phyloP scores from a whole-genome alignment of 2,797 vertebrate genomes.

The Chloroceryle amazona region DNA sequence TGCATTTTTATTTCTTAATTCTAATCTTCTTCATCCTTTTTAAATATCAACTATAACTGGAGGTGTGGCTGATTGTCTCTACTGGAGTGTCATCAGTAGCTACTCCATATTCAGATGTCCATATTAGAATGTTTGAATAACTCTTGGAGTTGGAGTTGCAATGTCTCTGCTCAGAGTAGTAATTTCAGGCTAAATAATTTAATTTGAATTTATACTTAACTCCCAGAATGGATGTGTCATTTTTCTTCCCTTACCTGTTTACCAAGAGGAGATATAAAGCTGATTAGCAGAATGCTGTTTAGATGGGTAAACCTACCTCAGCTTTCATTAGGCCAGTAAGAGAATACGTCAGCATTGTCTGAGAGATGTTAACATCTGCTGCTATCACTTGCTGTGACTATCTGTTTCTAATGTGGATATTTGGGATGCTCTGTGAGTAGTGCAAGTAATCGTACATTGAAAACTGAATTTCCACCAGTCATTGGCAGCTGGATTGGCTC shows the following conservation, averaged over 20 bases:
- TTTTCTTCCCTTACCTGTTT: neutral
- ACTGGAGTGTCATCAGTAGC: neutral
- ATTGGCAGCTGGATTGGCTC: neutral
- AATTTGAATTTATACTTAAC: neutral
- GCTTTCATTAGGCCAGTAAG: neutral
- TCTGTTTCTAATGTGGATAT: neutral
- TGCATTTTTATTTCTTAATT: constrained; percentile 8
- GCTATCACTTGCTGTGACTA: neutral
- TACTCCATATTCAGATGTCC: neutral
- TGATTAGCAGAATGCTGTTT: neutral
- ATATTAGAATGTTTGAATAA: constrained; percentile 7
- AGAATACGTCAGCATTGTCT: neutral
- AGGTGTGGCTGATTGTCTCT: neutral
- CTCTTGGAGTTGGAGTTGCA: neutral
- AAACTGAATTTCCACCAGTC: neutral
- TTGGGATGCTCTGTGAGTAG: neutral
- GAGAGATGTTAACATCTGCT: neutral
- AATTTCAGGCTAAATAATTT: neutral
- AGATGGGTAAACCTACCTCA: neutral
- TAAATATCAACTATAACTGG: neutral
- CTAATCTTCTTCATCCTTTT: neutral
- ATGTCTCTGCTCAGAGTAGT: neutral
- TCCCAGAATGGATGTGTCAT: neutral
- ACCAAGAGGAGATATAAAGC: neutral
- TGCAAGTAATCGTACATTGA: neutral